Evolutionary conservation across 1,140 invertebrate genomes (phyloP).

Genomic region (Diplogasteroides magnus): DNA sequence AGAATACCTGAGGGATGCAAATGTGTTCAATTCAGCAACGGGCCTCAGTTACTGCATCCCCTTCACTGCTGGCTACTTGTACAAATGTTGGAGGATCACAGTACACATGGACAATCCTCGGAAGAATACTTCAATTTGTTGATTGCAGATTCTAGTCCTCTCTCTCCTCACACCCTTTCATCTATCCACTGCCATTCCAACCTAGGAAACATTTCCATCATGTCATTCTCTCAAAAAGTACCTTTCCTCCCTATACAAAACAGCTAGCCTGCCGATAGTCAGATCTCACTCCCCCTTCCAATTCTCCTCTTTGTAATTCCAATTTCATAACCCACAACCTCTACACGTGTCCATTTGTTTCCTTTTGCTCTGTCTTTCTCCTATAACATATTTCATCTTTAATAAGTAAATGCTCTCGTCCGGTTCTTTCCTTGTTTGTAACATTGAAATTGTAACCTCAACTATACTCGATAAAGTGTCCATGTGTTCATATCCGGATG

Average conservation of each 20-base stretch:
- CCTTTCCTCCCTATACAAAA: too few species aligned
- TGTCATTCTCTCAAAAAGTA: too few species aligned
- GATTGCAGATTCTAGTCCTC: slow-evolving; percentile 51
- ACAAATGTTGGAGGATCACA: slow-evolving; percentile 54
- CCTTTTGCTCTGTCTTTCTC: not conserved
- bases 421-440: too few species aligned
- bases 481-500: too few species aligned
- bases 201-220: too few species aligned
- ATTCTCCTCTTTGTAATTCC: not conserved
- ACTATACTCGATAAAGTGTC: too few species aligned
- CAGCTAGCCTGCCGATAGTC: too few species aligned
- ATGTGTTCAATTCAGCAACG: slow-evolving; percentile 55
- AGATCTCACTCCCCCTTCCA: too few species aligned
- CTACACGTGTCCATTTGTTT: not conserved
- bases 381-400: too few species aligned
- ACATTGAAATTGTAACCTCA: too few species aligned
- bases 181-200: not conserved
- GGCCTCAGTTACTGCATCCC: slow-evolving; percentile 46
- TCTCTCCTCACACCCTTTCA: not conserved
- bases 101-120: slow-evolving; percentile 54
- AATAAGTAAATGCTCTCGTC: too few species aligned
- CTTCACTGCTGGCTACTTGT: slow-evolving; percentile 48
- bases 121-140: slow-evolving; percentile 53
- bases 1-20: not conserved
- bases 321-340: not conserved